These are phyloP conservation scores for Torymus auratus DNA, from an alignment of 2,888 invertebrate genomes.

Conservation along the genomic window DNA sequence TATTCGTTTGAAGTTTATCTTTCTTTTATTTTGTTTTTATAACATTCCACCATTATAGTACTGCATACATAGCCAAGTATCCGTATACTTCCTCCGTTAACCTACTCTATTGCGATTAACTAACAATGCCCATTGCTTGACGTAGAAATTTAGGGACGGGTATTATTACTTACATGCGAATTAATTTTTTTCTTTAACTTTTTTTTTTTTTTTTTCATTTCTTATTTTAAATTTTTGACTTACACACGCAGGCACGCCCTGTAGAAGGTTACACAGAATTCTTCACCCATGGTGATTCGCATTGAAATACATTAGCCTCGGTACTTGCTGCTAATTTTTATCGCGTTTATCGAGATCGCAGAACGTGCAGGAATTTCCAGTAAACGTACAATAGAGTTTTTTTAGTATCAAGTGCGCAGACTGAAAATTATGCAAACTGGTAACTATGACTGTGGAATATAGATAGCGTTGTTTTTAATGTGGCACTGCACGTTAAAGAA, in stretches of 20 bases:
- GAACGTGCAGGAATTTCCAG: not conserved
- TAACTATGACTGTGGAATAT: no score
- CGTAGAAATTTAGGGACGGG: conserved; percentile 12
- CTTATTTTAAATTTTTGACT: no score
- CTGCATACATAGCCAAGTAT: conserved; percentile 4
- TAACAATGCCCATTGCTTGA: conserved; percentile 24
- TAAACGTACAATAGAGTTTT: no score
- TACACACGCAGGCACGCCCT: no score
- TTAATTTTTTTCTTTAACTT: conserved; percentile 9
- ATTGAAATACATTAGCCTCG: not conserved
- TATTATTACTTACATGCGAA: not conserved
- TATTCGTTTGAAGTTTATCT: no score
- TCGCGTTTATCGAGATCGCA: not conserved
- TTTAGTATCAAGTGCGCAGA: no score
- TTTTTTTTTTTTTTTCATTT: conserved; percentile 1
- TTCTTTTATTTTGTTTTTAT: not conserved
- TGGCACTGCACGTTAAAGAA: no score
- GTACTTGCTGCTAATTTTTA: not conserved
- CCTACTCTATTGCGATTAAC: conserved; percentile 2
- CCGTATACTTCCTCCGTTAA: conserved; percentile 5
- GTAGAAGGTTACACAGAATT: no score
- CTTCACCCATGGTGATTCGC: no score
- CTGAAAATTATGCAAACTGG: no score
- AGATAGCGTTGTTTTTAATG: no score
- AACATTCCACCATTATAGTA: not conserved